Conservation (phyloP, 2,888 invertebrate genomes). For the Cephus nigrinus region DNA sequence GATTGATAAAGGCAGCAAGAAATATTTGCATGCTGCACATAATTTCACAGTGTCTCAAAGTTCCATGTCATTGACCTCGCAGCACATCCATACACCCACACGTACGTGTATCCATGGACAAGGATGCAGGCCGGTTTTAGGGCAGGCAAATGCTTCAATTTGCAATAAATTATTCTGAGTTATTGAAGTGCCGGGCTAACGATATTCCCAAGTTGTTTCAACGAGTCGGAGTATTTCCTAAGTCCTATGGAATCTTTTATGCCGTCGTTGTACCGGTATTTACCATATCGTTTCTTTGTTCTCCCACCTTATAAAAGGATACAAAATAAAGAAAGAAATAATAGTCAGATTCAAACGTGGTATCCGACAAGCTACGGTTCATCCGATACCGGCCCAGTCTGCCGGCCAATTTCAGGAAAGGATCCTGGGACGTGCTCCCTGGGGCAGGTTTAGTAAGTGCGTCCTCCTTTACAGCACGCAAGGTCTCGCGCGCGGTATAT, state of each 20-base stretch:
- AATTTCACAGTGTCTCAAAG: too few species aligned
- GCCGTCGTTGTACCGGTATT: too few species aligned
- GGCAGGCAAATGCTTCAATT: conserved; percentile 6
- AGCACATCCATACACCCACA: too few species aligned
- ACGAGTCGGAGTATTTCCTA: not conserved
- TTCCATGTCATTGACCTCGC: too few species aligned
- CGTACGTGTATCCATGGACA: not conserved
- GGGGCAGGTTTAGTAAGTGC: conserved; percentile 29
- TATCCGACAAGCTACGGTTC: too few species aligned
- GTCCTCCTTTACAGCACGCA: conserved; percentile 36
- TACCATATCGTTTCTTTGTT: too few species aligned
- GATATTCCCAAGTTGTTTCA: not conserved
- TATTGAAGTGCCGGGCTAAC: conserved; percentile 2
- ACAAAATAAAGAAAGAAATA: too few species aligned
- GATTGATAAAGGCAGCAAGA: too few species aligned
- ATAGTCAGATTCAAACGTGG: not conserved
- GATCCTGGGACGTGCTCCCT: not conserved
- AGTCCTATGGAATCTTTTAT: not conserved
- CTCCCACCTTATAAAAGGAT: too few species aligned
- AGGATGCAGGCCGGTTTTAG: conserved; percentile 1
- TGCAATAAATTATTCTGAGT: conserved; percentile 7
- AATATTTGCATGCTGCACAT: too few species aligned
- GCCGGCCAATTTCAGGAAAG: not conserved
- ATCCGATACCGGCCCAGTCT: not conserved
- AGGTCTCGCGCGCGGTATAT: conserved; percentile 50